Evolutionary conservation across 37 sponge, comb jelly and placozoan species (phyloP).

Genomic region (Bolinopsis microptera): DNA sequence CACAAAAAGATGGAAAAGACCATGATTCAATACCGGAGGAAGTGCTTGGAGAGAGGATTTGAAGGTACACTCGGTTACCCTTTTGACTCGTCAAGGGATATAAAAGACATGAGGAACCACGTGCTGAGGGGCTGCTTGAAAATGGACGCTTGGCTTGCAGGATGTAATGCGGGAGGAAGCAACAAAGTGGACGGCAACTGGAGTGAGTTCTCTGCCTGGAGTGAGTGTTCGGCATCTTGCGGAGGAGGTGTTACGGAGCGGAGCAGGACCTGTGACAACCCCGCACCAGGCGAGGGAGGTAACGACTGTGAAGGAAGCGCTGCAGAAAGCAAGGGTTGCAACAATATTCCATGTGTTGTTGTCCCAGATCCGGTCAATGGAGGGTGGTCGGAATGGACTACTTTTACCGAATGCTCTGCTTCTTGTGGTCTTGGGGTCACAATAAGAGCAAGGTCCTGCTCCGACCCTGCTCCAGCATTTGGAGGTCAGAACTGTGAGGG

Average conservation of each 20-base stretch:
- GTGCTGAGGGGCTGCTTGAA: not conserved
- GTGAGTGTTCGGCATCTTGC: too few species aligned
- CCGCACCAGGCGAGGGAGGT: too few species aligned
- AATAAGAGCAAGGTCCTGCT: not conserved
- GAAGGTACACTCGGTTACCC: not conserved
- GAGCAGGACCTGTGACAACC: too few species aligned
- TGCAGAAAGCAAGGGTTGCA: too few species aligned
- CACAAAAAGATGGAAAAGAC: not conserved
- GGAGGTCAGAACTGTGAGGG: not conserved
- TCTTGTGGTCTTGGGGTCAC: not conserved
- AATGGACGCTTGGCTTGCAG: not conserved
- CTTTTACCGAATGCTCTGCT: not conserved
- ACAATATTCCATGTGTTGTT: too few species aligned
- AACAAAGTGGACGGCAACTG: not conserved
- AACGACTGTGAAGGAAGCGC: too few species aligned
- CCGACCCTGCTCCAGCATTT: not conserved
- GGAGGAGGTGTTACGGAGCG: too few species aligned
- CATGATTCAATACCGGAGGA: not conserved
- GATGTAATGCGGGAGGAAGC: not conserved
- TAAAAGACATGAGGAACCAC: not conserved
- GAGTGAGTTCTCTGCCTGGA: not conserved
- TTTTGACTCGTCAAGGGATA: not conserved
- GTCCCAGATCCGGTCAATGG: too few species aligned
- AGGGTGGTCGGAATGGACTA: too few species aligned
- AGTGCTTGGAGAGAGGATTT: not conserved